phyloP scores from a whole-genome alignment of 2,888 invertebrate species.

The Druceiella hillmani region DNA sequence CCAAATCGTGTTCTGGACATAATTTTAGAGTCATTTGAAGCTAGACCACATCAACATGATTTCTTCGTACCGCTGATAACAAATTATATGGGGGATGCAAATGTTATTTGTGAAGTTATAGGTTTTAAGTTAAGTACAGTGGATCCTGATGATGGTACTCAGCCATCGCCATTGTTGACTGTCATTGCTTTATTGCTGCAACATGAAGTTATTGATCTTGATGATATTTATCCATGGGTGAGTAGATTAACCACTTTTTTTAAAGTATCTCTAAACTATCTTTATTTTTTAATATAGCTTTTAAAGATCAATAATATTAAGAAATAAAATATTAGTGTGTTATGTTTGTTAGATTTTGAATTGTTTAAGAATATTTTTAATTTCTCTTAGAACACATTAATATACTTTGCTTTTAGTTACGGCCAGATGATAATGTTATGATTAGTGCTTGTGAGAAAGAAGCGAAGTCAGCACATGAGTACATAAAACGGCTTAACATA shows the following conservation, averaged over 20 bases:
- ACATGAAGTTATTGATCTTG: constrained; percentile 76
- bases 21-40: constrained; percentile 94
- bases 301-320: too few species aligned
- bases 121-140: constrained; percentile 84
- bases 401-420: constrained; percentile 49
- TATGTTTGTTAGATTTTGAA: too few species aligned
- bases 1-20: constrained; percentile 96
- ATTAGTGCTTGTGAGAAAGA: constrained; percentile 77
- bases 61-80: constrained; percentile 80
- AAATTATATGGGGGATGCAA: constrained; percentile 79
- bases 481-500: constrained; percentile 79
- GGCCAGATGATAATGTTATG: constrained; percentile 80
- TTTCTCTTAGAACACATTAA: constrained; percentile 4
- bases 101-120: constrained; percentile 85
- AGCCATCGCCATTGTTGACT: constrained; percentile 81
- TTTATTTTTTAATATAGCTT: constrained; percentile 1
- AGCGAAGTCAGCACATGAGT: constrained; percentile 76
- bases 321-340: too few species aligned
- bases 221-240: constrained; percentile 90
- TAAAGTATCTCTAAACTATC: background rate
- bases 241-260: constrained; percentile 28
- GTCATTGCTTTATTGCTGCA: constrained; percentile 88
- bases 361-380: constrained; percentile 11
- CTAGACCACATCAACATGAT: constrained; percentile 68
- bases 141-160: constrained; percentile 48